Evolutionary conservation across 2,797 vertebrate genomes (phyloP).

Genomic region (Varecia variegata): DNA sequence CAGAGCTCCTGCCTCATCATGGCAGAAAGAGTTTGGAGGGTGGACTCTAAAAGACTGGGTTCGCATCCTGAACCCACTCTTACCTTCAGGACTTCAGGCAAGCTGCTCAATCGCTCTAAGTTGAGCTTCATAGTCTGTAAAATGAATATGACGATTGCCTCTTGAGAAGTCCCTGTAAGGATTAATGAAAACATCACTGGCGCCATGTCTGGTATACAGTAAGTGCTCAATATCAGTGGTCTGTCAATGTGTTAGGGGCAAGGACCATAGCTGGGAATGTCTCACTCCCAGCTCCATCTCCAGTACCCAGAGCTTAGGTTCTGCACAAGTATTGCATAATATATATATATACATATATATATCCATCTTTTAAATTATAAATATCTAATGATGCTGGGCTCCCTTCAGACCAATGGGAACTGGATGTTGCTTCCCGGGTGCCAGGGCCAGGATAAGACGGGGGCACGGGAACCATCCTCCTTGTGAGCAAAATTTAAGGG

Average conservation of each 20-base stretch:
- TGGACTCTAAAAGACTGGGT: background rate
- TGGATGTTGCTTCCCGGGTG: no score
- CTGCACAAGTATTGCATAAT: background rate
- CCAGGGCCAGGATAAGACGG: background rate
- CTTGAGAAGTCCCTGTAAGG: background rate
- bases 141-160: background rate
- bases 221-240: background rate
- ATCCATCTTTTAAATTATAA: background rate
- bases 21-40: background rate
- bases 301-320: background rate
- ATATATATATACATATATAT: background rate
- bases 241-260: no score
- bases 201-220: background rate
- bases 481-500: background rate
- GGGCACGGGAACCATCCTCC: background rate
- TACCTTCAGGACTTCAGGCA: background rate
- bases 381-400: background rate
- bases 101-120: background rate
- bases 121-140: background rate
- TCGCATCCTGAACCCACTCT: background rate
- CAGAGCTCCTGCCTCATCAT: background rate
- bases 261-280: background rate
- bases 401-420: background rate
- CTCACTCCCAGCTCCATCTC: background rate
- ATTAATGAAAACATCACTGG: no score